These are phyloP conservation scores for Brachyptera putata DNA, from an alignment of 2,888 invertebrate species.

Conservation along the genomic window DNA sequence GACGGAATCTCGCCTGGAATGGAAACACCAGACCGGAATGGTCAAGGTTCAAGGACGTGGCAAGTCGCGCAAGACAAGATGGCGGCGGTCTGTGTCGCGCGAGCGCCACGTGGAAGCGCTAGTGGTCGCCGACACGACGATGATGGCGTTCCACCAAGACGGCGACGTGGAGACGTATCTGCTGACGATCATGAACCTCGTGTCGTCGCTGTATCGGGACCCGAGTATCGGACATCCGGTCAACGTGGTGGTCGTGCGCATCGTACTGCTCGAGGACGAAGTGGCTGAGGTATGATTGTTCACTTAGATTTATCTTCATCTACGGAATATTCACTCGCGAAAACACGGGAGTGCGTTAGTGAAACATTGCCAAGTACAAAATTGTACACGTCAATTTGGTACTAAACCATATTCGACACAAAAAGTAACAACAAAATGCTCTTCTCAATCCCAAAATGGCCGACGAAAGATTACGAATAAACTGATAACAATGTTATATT, in stretches of 20 bases:
- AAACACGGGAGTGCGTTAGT: too few species aligned
- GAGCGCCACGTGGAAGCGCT: slow-evolving; percentile 79
- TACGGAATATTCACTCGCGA: too few species aligned
- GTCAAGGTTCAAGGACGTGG: slow-evolving; percentile 49
- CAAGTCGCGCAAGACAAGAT: slow-evolving; percentile 37
- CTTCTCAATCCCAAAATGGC: too few species aligned
- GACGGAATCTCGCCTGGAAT: slow-evolving; percentile 55
- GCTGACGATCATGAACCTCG: slow-evolving; percentile 92
- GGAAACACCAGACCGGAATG: slow-evolving; percentile 52
- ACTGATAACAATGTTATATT: too few species aligned
- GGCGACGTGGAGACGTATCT: slow-evolving; percentile 81
- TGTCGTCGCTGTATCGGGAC: slow-evolving; percentile 76
- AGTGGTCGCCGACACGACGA: slow-evolving; percentile 81
- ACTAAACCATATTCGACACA: too few species aligned
- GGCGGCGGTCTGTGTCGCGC: slow-evolving; percentile 65
- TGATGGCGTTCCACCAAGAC: slow-evolving; percentile 80
- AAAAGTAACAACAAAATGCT: too few species aligned
- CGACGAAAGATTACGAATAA: too few species aligned
- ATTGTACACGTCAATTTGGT: too few species aligned
- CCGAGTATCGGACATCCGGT: slow-evolving; percentile 87
- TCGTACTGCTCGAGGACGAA: slow-evolving; percentile 70
- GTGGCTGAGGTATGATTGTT: slow-evolving; percentile 37
- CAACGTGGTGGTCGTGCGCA: slow-evolving; percentile 82
- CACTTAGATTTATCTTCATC: too few species aligned
- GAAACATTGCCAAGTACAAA: too few species aligned